Evolutionary conservation across 1,140 invertebrate genomes (phyloP).

Genomic region (Drosophila arizonae): DNA sequence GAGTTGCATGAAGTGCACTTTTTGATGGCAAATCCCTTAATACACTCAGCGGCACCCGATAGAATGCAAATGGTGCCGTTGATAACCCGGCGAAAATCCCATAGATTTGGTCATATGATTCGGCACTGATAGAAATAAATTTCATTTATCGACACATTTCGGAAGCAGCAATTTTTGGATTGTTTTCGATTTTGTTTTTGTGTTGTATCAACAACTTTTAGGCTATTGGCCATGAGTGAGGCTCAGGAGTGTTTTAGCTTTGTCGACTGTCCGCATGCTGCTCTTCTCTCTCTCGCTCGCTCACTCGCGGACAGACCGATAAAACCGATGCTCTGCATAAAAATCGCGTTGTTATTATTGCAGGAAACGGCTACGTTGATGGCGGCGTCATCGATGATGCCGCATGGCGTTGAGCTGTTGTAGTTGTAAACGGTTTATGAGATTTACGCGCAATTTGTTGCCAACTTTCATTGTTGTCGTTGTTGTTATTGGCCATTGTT

Average conservation of each 20-base stretch:
- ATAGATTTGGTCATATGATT: constrained; percentile 37
- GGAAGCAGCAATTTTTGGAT: constrained; percentile 2
- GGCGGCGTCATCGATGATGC: constrained; percentile 64
- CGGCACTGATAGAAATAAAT: constrained; percentile 71
- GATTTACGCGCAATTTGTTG: constrained; percentile 81
- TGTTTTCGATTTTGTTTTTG: constrained; percentile 6
- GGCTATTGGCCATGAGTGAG: constrained; percentile 34
- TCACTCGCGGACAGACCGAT: constrained; percentile 13
- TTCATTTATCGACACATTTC: constrained; percentile 56
- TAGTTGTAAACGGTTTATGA: constrained; percentile 81
- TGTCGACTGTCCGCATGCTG: constrained; percentile 49
- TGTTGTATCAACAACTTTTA: constrained; percentile 54
- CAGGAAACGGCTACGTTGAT: constrained; percentile 51
- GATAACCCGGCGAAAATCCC: constrained; percentile 36
- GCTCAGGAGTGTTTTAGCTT: constrained; percentile 60
- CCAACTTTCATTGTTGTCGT: constrained; percentile 65
- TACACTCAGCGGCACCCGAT: constrained; percentile 7
- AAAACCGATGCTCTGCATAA: constrained; percentile 60
- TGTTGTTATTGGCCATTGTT: constrained; percentile 17
- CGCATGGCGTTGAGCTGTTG: constrained; percentile 67
- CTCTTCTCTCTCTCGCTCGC: background rate
- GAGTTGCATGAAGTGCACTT: background rate
- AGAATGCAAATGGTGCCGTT: constrained; percentile 55
- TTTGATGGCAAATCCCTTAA: constrained; percentile 46
- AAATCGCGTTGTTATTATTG: constrained; percentile 79